Conservation (phyloP, 2,797 vertebrate species). For the Danionella dracula region DNA sequence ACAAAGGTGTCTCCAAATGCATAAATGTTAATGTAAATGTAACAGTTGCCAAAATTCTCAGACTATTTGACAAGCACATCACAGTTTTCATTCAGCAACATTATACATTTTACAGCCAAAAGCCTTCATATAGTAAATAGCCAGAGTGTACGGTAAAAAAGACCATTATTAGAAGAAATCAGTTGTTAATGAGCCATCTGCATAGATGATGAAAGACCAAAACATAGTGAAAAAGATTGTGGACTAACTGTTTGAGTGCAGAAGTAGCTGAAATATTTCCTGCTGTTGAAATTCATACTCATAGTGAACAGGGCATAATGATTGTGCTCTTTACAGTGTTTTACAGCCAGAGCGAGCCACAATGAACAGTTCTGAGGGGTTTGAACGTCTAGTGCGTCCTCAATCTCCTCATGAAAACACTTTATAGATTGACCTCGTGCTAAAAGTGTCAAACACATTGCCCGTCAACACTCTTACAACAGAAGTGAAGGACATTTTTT, state of each 20-base stretch:
- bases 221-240: too few relatives aligned
- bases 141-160: too few relatives aligned
- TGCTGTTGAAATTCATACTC: not conserved
- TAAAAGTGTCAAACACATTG: constrained; percentile 30
- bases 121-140: too few relatives aligned
- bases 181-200: too few relatives aligned
- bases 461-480: constrained; percentile 19
- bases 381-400: constrained; percentile 27
- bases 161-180: too few relatives aligned
- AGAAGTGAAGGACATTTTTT: constrained; percentile 27
- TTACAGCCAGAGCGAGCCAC: not conserved
- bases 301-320: not conserved
- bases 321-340: not conserved
- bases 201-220: too few relatives aligned
- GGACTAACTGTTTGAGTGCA: not conserved
- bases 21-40: too few relatives aligned
- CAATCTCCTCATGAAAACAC: constrained; percentile 21
- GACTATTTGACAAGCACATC: too few relatives aligned
- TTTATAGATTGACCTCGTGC: constrained; percentile 23
- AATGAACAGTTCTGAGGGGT: not conserved
- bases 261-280: not conserved
- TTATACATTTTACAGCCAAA: too few relatives aligned
- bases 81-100: too few relatives aligned
- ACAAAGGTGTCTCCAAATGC: too few relatives aligned
- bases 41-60: too few relatives aligned